Evolutionary conservation across 2,888 invertebrate genomes (phyloP).

Genomic region (Doris montereyensis): DNA sequence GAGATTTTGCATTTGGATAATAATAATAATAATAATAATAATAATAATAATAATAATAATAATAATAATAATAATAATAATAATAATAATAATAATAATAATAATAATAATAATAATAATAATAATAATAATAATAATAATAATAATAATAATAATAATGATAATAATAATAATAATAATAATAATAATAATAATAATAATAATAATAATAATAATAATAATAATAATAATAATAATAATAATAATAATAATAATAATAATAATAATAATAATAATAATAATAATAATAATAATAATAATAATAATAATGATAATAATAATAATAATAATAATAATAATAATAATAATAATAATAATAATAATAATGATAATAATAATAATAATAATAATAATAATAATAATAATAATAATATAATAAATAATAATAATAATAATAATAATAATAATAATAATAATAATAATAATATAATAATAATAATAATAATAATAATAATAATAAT

Average conservation of each 20-base stretch:
- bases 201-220: background rate
- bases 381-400: background rate
- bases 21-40: background rate
- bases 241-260: background rate
- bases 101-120: constrained; percentile 2
- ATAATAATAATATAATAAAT: background rate
- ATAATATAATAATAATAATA: background rate
- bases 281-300: background rate
- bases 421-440: background rate
- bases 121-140: background rate
- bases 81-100: constrained; percentile 23
- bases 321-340: background rate
- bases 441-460: background rate
- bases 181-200: background rate
- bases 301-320: background rate
- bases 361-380: background rate
- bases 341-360: background rate
- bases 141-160: background rate
- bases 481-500: background rate
- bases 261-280: background rate
- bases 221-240: background rate
- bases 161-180: constrained; percentile 9
- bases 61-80: constrained; percentile 3
- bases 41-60: background rate
- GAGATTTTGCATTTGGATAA: no score